Percentiles rank a stretch among this genome's conserved stretches.
Evolutionary conservation across 2,113 vertebrate species (phyloP).

Genomic region (Charadrius vociferus): DNA sequence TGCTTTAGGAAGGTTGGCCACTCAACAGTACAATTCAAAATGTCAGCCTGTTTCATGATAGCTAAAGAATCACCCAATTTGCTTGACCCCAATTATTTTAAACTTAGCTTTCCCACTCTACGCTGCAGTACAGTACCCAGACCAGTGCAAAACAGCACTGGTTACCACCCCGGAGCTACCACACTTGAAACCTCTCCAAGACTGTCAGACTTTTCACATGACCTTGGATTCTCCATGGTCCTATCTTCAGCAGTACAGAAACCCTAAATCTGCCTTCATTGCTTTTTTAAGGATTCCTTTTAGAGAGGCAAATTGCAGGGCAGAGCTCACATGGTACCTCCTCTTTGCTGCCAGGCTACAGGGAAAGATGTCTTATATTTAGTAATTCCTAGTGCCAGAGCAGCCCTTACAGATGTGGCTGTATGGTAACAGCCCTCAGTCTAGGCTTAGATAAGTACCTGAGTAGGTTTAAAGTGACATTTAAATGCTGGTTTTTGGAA

Average conservation of each 20-base stretch:
- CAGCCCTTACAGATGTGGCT: not conserved
- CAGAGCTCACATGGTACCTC: not conserved
- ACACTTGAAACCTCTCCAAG: not conserved
- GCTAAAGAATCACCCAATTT: not conserved
- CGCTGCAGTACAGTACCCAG: not conserved
- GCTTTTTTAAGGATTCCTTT: not conserved
- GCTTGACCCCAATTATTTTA: not conserved
- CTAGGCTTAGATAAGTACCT: not conserved
- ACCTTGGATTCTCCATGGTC: not conserved
- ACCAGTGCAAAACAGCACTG: not conserved
- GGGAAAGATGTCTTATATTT: not conserved
- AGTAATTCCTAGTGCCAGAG: not conserved
- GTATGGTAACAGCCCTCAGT: not conserved
- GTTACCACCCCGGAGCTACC: not conserved
- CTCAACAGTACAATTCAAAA: not conserved
- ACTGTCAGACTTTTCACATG: not conserved
- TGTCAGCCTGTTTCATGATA: not conserved
- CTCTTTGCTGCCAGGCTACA: not conserved
- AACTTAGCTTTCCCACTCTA: not conserved
- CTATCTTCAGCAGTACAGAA: not conserved
- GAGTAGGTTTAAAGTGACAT: not conserved
- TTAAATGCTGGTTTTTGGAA: slow-evolving; percentile 8
- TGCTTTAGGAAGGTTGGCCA: not conserved
- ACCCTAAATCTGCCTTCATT: not conserved
- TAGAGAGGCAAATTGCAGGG: not conserved